These are phyloP conservation scores for Epiblema foenella DNA, from an alignment of 2,888 invertebrate species.

Conservation along the genomic window DNA sequence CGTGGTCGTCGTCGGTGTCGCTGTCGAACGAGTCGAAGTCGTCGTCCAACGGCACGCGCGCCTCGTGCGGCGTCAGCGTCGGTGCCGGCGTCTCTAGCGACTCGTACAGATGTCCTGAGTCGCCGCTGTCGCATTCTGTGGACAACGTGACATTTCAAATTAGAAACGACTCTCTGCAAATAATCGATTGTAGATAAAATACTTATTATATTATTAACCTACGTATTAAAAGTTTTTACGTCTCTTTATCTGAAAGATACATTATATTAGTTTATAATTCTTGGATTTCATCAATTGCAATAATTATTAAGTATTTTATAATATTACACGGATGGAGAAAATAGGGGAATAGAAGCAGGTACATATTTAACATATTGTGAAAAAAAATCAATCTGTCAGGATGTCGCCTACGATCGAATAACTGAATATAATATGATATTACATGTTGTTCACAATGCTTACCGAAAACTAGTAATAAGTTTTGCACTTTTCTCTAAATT, in stretches of 20 bases:
- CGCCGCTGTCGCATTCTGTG: conserved; percentile 86
- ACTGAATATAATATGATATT: too few relatives aligned
- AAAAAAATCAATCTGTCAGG: too few relatives aligned
- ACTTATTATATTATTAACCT: too few relatives aligned
- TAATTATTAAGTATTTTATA: background rate
- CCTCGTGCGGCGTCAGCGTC: conserved; percentile 50
- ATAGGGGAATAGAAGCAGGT: too few relatives aligned
- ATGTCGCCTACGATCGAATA: too few relatives aligned
- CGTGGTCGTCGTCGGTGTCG: conserved; percentile 85
- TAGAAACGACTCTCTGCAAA: background rate
- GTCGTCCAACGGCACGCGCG: conserved; percentile 67
- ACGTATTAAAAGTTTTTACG: too few relatives aligned
- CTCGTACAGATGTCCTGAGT: conserved; percentile 89
- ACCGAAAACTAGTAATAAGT: too few relatives aligned
- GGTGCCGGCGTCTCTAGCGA: conserved; percentile 76
- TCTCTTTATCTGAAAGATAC: background rate
- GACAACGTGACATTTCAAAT: conserved; percentile 49
- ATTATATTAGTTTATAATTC: background rate
- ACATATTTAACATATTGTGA: too few relatives aligned
- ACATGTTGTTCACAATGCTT: too few relatives aligned
- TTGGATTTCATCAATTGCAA: background rate
- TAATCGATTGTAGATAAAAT: too few relatives aligned
- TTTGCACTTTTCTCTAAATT: too few relatives aligned
- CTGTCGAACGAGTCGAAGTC: conserved; percentile 91
- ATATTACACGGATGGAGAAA: background rate